These are phyloP conservation scores for Rhinolophus sinicus DNA, from an alignment of 2,113 vertebrate species.

Conservation along the genomic window DNA sequence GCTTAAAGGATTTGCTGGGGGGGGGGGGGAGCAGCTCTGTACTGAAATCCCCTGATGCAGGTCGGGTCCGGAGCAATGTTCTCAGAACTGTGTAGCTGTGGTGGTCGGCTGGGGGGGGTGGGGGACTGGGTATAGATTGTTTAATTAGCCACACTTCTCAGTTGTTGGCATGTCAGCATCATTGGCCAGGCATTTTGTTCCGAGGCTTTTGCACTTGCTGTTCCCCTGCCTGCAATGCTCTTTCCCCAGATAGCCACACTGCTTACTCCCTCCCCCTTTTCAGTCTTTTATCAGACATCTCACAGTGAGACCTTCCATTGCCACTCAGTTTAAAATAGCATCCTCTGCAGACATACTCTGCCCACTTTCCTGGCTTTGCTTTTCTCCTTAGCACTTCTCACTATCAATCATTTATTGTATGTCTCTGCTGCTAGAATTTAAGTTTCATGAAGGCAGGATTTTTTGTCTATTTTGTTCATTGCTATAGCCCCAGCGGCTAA, in stretches of 20 bases:
- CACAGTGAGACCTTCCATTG: neutral
- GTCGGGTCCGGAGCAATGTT: neutral
- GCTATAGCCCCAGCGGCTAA: neutral
- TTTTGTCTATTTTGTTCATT: constrained; percentile 2
- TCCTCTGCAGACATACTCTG: neutral
- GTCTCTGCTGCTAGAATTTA: neutral
- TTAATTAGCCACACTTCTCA: neutral
- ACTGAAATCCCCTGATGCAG: neutral
- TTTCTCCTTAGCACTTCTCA: neutral
- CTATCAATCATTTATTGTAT: neutral
- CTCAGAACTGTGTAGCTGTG: neutral
- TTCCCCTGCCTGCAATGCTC: neutral
- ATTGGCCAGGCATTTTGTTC: neutral
- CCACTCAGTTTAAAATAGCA: neutral
- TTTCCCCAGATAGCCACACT: neutral
- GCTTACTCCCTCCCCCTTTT: neutral
- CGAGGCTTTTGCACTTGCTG: neutral
- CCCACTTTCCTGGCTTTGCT: neutral
- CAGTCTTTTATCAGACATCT: neutral
- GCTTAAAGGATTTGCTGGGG: neutral
- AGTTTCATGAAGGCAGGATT: neutral
- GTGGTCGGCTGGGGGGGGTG: neutral
- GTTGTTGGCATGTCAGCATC: neutral
- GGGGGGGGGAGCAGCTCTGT: neutral
- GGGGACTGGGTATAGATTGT: neutral